Conservation (phyloP, 2,113 vertebrate species). For the Scomber japonicus region DNA sequence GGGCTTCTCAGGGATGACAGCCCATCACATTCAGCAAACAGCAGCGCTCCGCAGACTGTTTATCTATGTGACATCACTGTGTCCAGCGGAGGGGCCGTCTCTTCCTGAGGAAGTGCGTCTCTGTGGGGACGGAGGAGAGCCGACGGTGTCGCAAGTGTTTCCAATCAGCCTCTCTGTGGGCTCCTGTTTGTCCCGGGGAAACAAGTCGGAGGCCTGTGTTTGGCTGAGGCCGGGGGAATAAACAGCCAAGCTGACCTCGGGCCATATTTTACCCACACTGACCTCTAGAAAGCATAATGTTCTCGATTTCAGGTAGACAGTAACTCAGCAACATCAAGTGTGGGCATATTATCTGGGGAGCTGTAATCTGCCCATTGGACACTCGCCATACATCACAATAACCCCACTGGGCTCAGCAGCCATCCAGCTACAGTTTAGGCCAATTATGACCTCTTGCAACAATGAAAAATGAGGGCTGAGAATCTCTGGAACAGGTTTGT, state of each 20-base stretch:
- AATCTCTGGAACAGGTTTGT: background rate
- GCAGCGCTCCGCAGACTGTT: constrained; percentile 55
- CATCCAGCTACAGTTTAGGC: constrained; percentile 5
- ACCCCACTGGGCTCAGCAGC: constrained; percentile 22
- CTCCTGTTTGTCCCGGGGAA: constrained; percentile 56
- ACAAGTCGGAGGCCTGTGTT: constrained; percentile 37
- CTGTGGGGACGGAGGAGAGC: constrained; percentile 38
- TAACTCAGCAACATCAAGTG: constrained; percentile 53
- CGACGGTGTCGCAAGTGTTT: constrained; percentile 70
- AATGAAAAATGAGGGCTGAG: background rate
- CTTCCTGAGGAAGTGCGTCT: constrained; percentile 78
- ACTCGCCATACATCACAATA: constrained; percentile 39
- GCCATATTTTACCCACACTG: constrained; percentile 41
- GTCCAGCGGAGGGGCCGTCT: constrained; percentile 58
- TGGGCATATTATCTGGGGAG: constrained; percentile 34
- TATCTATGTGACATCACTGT: constrained; percentile 73
- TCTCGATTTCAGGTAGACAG: constrained; percentile 44
- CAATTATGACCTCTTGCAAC: constrained; percentile 1
- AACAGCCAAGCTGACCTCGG: constrained; percentile 30
- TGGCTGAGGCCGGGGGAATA: constrained; percentile 29
- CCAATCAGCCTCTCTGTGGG: constrained; percentile 68
- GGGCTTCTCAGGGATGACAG: constrained; percentile 60
- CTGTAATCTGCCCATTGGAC: constrained; percentile 32
- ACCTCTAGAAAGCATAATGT: constrained; percentile 38
- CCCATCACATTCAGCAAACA: constrained; percentile 68